These are phyloP conservation scores for Corythornis vintsioides DNA, from an alignment of 2,113 vertebrate species.

Conservation along the genomic window DNA sequence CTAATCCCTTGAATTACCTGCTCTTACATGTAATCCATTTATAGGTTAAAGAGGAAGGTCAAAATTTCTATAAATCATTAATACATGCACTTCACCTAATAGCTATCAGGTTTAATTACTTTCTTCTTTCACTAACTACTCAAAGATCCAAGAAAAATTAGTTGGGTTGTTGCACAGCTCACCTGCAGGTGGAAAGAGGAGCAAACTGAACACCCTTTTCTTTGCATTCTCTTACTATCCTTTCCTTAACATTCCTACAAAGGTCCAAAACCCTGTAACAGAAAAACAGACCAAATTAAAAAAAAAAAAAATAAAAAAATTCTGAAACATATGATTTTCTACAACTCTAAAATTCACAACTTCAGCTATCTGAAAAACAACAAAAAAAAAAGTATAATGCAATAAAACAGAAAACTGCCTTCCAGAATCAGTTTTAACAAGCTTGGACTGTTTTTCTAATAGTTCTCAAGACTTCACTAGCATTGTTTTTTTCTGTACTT, in stretches of 20 bases:
- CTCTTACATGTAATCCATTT: slow-evolving; percentile 11
- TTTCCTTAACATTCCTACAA: slow-evolving; percentile 95
- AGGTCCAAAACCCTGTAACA: slow-evolving; percentile 91
- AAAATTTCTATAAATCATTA: background rate
- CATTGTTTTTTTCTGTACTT: background rate
- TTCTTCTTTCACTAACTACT: background rate
- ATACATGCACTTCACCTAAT: background rate
- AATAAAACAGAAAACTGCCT: background rate
- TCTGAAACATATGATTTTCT: background rate
- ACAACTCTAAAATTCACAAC: background rate
- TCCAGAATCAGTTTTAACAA: background rate
- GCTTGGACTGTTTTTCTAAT: background rate
- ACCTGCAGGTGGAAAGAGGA: slow-evolving; percentile 95
- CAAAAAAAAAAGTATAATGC: background rate
- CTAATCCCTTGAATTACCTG: slow-evolving; percentile 57
- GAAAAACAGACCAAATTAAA: background rate
- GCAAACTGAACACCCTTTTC: slow-evolving; percentile 94
- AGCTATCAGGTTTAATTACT: background rate
- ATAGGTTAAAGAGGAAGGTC: slow-evolving; percentile 7
- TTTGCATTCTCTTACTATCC: slow-evolving; percentile 93
- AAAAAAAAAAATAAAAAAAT: background rate
- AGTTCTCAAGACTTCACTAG: background rate
- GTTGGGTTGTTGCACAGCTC: slow-evolving; percentile 5
- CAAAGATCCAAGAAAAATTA: background rate
- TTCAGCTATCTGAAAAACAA: background rate